phyloP scores from a whole-genome alignment of 2,797 vertebrate genomes.

The Poeciliopsis paucimaculata region DNA sequence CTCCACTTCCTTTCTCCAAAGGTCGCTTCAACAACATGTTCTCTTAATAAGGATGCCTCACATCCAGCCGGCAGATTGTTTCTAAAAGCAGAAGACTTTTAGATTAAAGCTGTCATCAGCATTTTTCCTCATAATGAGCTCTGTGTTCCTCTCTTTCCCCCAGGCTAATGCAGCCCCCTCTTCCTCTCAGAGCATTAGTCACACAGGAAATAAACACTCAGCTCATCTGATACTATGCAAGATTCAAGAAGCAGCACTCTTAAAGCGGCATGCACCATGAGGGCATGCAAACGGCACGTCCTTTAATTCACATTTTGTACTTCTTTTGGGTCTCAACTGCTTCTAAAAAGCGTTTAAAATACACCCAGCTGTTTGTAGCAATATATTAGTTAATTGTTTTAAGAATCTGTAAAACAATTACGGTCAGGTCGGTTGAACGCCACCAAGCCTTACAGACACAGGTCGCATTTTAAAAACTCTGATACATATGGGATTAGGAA shows the following conservation, averaged over 20 bases:
- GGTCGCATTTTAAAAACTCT: too few species aligned
- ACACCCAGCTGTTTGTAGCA: too few species aligned
- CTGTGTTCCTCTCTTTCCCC: conserved; percentile 42
- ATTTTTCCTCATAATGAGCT: conserved; percentile 42
- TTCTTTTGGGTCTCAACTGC: too few species aligned
- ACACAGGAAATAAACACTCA: conserved; percentile 52
- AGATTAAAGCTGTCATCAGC: conserved; percentile 43
- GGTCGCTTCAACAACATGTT: conserved; percentile 17
- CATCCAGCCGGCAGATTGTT: conserved; percentile 22
- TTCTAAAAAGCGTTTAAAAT: too few species aligned
- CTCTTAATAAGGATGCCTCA: conserved; percentile 16
- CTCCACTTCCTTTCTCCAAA: conserved; percentile 15
- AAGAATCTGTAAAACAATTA: too few species aligned
- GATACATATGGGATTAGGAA: too few species aligned
- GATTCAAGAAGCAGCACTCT: conserved; percentile 21
- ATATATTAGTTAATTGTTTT: too few species aligned
- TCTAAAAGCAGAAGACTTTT: conserved; percentile 17
- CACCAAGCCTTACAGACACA: too few species aligned
- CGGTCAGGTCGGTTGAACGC: too few species aligned
- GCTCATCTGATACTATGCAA: conserved; percentile 25
- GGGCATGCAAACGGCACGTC: not conserved
- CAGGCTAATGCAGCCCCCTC: conserved; percentile 32
- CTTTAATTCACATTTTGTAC: not conserved
- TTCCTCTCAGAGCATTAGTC: conserved; percentile 34
- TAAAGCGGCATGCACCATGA: conserved; percentile 1